Base-by-base conservation (phyloP, 2,113 vertebrate genomes). In the Glaucomys volans region DNA sequence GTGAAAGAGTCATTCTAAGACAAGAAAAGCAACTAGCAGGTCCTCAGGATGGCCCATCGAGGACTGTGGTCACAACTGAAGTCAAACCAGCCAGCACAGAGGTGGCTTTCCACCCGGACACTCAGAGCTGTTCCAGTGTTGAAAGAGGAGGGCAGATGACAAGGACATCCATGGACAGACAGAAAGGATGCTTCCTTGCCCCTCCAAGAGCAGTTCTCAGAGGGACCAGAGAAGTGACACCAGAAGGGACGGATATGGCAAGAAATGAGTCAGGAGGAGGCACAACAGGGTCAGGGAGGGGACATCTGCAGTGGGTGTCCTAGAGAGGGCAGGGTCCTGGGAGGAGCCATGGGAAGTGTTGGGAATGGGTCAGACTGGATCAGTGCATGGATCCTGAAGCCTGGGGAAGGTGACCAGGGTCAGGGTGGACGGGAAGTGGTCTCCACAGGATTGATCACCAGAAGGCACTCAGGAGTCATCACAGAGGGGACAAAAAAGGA, bases 271-370 rank as follows among this genome's bases (percentile, higher is more conserved):
- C 5, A 22, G 18, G n/a, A 35, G 28, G n/a, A 28, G 59, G 59
- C 4, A 0, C 1, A 2, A 14, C 1, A 57, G 5, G 1, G 0
- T 12, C n/a, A 13, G 20, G 54, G 57, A 11, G 10, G 42, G n/a
- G 14, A 62, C 32, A 66, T 16, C 24, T 1, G 72, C 59, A 10
- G 8, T 10, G 1, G 9, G 24, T 26, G 59, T 10, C 24, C 22
- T 62, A 24, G 59, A 62, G 91, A 87, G 2, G 50, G 82, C 66
- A 17, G 20, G 86, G 92, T 81, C 72, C 4, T 91, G 8, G 47
- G 30, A 52, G 47, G 4, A 32, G 9, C 22, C 11, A 3, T 3
- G 1, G 30, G 28, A 67, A 26, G 30, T 4, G 8, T 2, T 57
- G 54, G n/a, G 24, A 47, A 59, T 22, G 22, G 64, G 5, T 1